Conservation (phyloP, 2,797 vertebrate species). For the Sebastes variabilis region DNA sequence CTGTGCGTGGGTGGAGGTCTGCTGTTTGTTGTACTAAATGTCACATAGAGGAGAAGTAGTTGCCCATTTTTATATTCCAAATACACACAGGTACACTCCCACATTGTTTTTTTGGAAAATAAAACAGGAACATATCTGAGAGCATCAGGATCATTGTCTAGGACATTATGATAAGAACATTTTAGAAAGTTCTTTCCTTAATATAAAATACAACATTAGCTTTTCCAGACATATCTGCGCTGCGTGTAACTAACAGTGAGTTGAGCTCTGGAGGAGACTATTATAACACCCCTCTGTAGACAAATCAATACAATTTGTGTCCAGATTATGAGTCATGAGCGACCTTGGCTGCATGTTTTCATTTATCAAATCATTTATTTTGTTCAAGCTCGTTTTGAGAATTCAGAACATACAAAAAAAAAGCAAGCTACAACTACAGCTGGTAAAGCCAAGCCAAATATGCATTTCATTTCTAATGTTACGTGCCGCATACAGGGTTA, state of each 20-base stretch:
- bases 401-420: not conserved
- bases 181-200: not conserved
- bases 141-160: not conserved
- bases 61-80: not conserved
- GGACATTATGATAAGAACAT: not conserved
- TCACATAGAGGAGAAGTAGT: constrained; percentile 34
- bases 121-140: not conserved
- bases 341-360: not conserved
- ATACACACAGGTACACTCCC: not conserved
- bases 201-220: not conserved
- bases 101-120: not conserved
- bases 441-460: not conserved
- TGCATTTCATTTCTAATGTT: constrained; percentile 2
- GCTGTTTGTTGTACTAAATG: constrained; percentile 54
- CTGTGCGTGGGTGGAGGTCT: constrained; percentile 64
- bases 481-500: constrained; percentile 19
- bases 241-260: not conserved
- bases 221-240: not conserved
- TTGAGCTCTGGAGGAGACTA: not conserved
- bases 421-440: not conserved
- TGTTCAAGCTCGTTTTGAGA: not conserved
- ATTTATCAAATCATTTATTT: not conserved
- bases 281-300: constrained; percentile 13
- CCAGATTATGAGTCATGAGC: constrained; percentile 2
- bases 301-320: constrained; percentile 29